These are phyloP conservation scores for Cabera pusaria DNA, from an alignment of 2,888 invertebrate genomes.

Conservation along the genomic window DNA sequence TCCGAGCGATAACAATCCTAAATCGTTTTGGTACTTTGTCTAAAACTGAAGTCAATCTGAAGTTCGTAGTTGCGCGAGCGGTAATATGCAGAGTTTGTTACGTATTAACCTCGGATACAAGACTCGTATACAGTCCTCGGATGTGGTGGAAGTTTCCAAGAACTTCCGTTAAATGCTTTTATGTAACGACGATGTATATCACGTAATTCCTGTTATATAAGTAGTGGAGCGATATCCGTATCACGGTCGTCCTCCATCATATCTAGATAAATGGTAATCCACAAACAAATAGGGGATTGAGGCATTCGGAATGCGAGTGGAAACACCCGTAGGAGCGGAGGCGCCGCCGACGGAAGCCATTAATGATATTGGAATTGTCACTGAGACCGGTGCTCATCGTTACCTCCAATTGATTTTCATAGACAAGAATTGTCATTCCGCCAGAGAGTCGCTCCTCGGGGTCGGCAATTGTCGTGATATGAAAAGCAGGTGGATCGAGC, in stretches of 20 bases:
- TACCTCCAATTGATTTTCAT: slow-evolving; percentile 77
- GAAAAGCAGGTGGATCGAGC: slow-evolving; percentile 80
- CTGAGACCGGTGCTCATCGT: slow-evolving; percentile 57
- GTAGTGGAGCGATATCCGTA: slow-evolving; percentile 9
- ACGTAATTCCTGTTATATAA: slow-evolving; percentile 1
- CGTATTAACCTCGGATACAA: slow-evolving; percentile 20
- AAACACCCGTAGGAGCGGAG: slow-evolving; percentile 41
- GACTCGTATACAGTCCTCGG: slow-evolving; percentile 15
- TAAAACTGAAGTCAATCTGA: slow-evolving; percentile 22
- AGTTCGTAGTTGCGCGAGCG: slow-evolving; percentile 18
- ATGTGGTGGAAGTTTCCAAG: slow-evolving; percentile 16
- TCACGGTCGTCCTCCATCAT: slow-evolving; percentile 26
- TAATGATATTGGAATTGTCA: slow-evolving; percentile 74
- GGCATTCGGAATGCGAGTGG: slow-evolving; percentile 25
- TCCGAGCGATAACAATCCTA: slow-evolving; percentile 28
- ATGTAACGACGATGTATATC: slow-evolving; percentile 9
- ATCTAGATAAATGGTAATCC: slow-evolving; percentile 31
- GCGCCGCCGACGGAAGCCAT: slow-evolving; percentile 69
- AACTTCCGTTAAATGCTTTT: slow-evolving; percentile 17
- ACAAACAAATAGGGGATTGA: slow-evolving; percentile 30
- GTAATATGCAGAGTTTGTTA: slow-evolving; percentile 24
- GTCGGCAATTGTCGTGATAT: slow-evolving; percentile 79
- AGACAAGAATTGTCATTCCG: slow-evolving; percentile 75
- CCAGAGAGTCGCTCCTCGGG: slow-evolving; percentile 65
- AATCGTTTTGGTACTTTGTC: slow-evolving; percentile 31